Conservation (phyloP, 2,113 vertebrate species). For the Microcebus griseorufus region DNA sequence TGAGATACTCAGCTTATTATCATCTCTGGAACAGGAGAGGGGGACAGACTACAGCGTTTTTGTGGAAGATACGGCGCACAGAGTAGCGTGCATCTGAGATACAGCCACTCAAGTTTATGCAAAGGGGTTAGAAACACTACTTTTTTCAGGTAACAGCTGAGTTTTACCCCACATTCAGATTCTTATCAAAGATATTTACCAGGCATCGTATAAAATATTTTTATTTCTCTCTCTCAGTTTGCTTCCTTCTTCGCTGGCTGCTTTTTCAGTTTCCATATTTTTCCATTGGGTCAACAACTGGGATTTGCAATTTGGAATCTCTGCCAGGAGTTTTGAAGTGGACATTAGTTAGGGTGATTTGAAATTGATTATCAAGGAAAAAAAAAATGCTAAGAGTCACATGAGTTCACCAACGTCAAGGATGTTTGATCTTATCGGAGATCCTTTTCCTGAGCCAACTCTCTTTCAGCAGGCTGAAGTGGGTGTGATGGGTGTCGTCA, state of each 20-base stretch:
- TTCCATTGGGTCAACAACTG: neutral
- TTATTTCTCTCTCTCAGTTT: neutral
- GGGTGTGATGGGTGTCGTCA: neutral
- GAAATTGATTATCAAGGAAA: slow-evolving; percentile 56
- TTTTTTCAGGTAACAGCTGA: neutral
- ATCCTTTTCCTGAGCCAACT: slow-evolving; percentile 20
- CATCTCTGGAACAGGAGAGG: neutral
- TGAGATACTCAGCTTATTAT: neutral
- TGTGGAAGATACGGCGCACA: neutral
- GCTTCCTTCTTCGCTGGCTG: neutral
- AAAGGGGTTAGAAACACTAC: neutral
- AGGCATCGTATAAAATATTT: neutral
- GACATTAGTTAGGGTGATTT: slow-evolving; percentile 61
- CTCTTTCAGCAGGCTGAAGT: neutral
- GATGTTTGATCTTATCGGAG: slow-evolving; percentile 9
- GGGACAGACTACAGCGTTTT: neutral
- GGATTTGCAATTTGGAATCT: slow-evolving; percentile 39
- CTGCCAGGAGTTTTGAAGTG: slow-evolving; percentile 54
- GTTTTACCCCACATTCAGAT: slow-evolving; percentile 18
- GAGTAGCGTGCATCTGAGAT: neutral
- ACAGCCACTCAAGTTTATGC: neutral
- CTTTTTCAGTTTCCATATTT: neutral
- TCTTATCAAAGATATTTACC: neutral
- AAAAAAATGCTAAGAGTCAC: slow-evolving; percentile 39
- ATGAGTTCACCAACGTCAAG: slow-evolving; percentile 58